Evolutionary conservation across 2,888 invertebrate genomes (phyloP).

Genomic region (Dyspetes luteomarginatus): DNA sequence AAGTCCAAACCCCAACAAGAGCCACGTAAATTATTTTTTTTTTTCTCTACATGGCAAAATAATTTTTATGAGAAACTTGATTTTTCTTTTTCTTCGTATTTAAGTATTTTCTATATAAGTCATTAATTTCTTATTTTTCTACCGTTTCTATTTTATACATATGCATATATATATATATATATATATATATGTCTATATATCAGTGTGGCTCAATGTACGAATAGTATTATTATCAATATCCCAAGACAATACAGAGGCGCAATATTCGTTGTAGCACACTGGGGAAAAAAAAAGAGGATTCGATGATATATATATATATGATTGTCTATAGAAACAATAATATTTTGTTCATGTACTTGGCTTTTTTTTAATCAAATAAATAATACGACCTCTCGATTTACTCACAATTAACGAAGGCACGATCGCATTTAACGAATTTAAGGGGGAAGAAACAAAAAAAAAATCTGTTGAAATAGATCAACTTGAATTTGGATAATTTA

Average conservation of each 20-base stretch:
- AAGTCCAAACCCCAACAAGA: conserved; percentile 23
- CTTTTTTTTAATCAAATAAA: conserved; percentile 37
- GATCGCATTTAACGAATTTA: conserved; percentile 5
- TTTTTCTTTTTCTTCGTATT: not conserved
- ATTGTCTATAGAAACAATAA: conserved; percentile 44
- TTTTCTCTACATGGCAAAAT: conserved; percentile 15
- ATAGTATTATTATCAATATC: not conserved
- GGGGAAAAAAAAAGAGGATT: not conserved
- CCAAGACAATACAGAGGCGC: not conserved
- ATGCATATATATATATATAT: not conserved
- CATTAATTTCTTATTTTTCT: not conserved
- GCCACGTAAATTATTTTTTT: conserved; percentile 29
- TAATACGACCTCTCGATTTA: conserved; percentile 1
- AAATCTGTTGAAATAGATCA: conserved; percentile 6
- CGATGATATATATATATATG: conserved; percentile 28
- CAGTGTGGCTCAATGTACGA: not conserved
- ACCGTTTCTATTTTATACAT: not conserved
- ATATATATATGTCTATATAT: not conserved
- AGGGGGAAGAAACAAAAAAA: not conserved
- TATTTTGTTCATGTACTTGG: conserved; percentile 47
- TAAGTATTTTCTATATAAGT: conserved; percentile 17
- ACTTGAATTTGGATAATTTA: not conserved
- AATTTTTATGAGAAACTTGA: not conserved
- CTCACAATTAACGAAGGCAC: conserved; percentile 37
- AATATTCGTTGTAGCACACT: not conserved